Evolutionary conservation across 2,113 vertebrate species (phyloP).

Genomic region (Coregonus clupeaformis): DNA sequence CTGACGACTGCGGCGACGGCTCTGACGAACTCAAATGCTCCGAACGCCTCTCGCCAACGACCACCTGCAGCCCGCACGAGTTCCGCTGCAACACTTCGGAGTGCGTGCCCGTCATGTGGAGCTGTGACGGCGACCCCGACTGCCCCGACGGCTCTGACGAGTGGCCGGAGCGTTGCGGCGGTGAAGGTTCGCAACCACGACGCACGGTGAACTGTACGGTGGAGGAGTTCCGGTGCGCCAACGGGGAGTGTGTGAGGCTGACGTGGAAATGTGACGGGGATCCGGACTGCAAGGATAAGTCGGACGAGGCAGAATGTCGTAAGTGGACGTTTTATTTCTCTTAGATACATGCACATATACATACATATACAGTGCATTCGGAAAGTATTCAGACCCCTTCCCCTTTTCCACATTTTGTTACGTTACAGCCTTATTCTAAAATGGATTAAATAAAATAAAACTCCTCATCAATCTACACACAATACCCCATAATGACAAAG

Average conservation of each 20-base stretch:
- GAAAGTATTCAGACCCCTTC: too few relatives aligned
- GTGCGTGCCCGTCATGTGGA: conserved; percentile 92
- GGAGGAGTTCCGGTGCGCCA: conserved; percentile 86
- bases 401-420: too few relatives aligned
- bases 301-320: conserved; percentile 93
- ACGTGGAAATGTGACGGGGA: conserved; percentile 95
- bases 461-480: too few relatives aligned
- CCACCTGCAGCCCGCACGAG: conserved; percentile 86
- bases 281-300: conserved; percentile 97
- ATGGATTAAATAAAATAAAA: too few relatives aligned
- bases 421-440: too few relatives aligned
- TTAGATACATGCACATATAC: too few relatives aligned
- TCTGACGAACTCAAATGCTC: conserved; percentile 89
- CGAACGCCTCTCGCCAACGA: conserved; percentile 60
- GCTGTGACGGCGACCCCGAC: conserved; percentile 91
- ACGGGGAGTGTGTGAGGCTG: conserved; percentile 88
- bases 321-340: conserved; percentile 62
- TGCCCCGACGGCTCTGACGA: conserved; percentile 90
- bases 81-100: conserved; percentile 88
- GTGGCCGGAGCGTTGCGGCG: conserved; percentile 80
- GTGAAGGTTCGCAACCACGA: conserved; percentile 39
- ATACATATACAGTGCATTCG: too few relatives aligned
- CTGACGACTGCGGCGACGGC: conserved; percentile 88
- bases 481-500: too few relatives aligned
- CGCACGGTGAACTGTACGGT: conserved; percentile 76